phyloP scores from a whole-genome alignment of 2,888 invertebrate genomes.

The Acanthopleura granulata region DNA sequence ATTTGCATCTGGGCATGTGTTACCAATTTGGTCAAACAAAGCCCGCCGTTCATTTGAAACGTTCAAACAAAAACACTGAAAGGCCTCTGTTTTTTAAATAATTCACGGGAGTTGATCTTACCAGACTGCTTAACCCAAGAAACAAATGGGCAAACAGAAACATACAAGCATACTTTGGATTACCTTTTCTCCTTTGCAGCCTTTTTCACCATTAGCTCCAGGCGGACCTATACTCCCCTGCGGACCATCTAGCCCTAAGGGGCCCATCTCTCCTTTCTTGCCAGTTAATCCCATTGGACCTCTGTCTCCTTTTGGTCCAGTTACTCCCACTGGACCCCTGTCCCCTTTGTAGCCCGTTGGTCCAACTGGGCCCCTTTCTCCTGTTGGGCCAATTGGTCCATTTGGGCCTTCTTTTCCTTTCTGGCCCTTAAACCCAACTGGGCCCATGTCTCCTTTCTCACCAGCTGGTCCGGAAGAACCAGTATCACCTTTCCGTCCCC shows the following conservation, averaged over 20 bases:
- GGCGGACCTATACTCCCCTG: slow-evolving; percentile 20
- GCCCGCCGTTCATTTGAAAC: too few relatives aligned
- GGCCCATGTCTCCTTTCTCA: slow-evolving; percentile 21
- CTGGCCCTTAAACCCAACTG: slow-evolving; percentile 21
- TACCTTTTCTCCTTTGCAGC: slow-evolving; percentile 25
- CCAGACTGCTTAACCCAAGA: too few relatives aligned
- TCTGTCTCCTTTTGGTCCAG: neutral
- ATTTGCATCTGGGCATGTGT: too few relatives aligned
- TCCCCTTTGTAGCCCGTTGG: neutral
- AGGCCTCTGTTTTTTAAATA: too few relatives aligned
- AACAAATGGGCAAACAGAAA: too few relatives aligned
- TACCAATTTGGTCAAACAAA: too few relatives aligned
- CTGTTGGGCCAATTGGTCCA: neutral
- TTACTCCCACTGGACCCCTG: neutral
- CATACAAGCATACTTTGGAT: too few relatives aligned
- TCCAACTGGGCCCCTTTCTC: neutral
- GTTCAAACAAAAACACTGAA: too few relatives aligned
- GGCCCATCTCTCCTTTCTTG: neutral
- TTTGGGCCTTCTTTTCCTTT: slow-evolving; percentile 25
- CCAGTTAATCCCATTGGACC: neutral
- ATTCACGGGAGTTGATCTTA: too few relatives aligned
- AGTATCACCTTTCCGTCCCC: slow-evolving; percentile 24
- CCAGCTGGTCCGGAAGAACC: neutral
- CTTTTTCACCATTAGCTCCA: slow-evolving; percentile 23
- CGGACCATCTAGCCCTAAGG: neutral